Evolutionary conservation across 2,113 vertebrate genomes (phyloP).

Genomic region (Hydrochoerus hydrochaeris): DNA sequence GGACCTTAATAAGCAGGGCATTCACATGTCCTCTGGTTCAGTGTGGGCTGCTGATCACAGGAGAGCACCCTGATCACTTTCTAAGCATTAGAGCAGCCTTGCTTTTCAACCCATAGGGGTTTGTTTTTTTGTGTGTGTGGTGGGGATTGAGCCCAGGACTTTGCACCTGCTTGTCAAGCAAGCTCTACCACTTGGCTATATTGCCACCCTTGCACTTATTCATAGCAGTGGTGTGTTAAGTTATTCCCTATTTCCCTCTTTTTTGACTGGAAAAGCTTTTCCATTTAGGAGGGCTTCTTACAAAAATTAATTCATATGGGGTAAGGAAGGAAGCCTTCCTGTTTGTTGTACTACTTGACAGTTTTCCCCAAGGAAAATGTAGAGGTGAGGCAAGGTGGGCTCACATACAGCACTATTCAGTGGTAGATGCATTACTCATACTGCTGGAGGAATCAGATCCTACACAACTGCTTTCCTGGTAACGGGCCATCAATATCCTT

Average conservation of each 20-base stretch:
- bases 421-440: not conserved
- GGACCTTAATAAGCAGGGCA: not conserved
- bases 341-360: not conserved
- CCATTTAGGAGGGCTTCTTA: not conserved
- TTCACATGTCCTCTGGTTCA: not conserved
- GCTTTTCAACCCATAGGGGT: not conserved
- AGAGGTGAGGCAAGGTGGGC: not conserved
- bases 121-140: too few relatives aligned
- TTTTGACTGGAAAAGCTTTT: not conserved
- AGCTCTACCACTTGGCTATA: too few relatives aligned
- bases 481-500: not conserved
- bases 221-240: not conserved
- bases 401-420: not conserved
- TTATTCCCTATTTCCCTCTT: not conserved
- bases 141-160: not conserved
- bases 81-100: not conserved
- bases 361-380: not conserved
- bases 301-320: not conserved
- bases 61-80: not conserved
- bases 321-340: not conserved
- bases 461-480: not conserved
- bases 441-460: not conserved
- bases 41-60: not conserved
- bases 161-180: not conserved
- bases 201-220: not conserved